These are phyloP conservation scores for Pygoscelis adeliae DNA, from an alignment of 2,113 vertebrate species.

Conservation along the genomic window DNA sequence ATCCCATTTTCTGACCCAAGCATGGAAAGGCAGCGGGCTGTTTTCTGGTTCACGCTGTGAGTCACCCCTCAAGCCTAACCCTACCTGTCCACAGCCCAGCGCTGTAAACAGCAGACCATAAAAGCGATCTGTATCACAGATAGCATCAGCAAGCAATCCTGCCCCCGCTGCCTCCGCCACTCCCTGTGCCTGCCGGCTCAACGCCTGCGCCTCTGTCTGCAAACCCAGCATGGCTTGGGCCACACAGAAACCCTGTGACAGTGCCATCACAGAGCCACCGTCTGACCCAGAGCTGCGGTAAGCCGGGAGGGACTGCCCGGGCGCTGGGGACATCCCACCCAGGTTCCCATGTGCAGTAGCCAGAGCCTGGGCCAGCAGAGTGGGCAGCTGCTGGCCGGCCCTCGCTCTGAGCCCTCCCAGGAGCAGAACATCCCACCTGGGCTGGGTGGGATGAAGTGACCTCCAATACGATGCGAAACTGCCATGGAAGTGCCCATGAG, in stretches of 20 bases:
- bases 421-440: background rate
- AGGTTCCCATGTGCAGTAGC: background rate
- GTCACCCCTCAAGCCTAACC: background rate
- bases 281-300: background rate
- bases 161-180: background rate
- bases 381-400: background rate
- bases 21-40: fast-evolving
- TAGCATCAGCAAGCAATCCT: background rate
- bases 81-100: background rate
- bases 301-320: background rate
- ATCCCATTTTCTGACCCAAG: background rate
- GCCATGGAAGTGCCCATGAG: background rate
- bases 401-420: background rate
- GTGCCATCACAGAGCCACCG: fast-evolving
- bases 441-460: background rate
- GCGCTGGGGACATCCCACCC: fast-evolving
- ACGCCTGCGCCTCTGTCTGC: fast-evolving
- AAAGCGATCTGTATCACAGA: background rate
- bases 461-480: fast-evolving
- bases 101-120: background rate
- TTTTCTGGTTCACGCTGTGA: background rate
- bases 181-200: background rate
- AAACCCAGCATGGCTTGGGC: background rate
- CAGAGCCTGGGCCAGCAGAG: background rate
- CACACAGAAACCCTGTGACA: background rate